Evolutionary conservation across 92 coral and sea anemone species (phyloP).

Genomic region (Palythoa grandiflora): DNA sequence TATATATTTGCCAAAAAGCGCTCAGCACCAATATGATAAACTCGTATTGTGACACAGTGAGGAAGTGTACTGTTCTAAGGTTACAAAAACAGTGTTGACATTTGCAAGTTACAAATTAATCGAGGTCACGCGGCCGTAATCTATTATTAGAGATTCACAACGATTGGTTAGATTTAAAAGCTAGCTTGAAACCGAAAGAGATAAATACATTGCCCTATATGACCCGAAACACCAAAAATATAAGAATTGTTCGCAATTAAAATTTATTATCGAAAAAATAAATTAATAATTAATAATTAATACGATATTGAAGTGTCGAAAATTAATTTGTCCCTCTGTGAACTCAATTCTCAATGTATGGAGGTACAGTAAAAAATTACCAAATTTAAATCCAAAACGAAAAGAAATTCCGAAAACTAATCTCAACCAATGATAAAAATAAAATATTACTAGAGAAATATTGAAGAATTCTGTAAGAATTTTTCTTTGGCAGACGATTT

Average conservation of each 20-base stretch:
- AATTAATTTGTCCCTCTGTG: neutral
- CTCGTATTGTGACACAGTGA: neutral
- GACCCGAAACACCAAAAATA: too few species aligned
- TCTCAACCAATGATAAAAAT: too few species aligned
- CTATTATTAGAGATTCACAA: neutral
- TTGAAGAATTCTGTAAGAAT: too few species aligned
- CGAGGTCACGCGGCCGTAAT: slow-evolving; percentile 33
- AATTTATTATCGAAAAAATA: neutral
- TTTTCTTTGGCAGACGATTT: too few species aligned
- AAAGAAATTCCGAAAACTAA: too few species aligned
- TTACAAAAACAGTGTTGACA: slow-evolving; percentile 44
- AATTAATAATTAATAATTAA: slow-evolving; percentile 13
- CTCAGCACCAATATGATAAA: neutral
- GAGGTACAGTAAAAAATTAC: too few species aligned
- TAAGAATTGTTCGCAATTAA: slow-evolving; percentile 3
- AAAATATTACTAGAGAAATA: too few species aligned
- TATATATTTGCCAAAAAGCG: neutral
- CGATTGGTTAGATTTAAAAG: slow-evolving; percentile 31
- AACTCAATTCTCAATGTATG: too few species aligned
- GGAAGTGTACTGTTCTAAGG: slow-evolving; percentile 1
- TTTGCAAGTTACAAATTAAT: slow-evolving; percentile 29
- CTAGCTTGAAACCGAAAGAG: neutral
- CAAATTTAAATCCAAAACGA: too few species aligned
- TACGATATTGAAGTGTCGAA: neutral
- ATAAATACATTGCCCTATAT: neutral